Evolutionary conservation across 35 echinoderm and acorn worm species (phyloP).

Genomic region (Apostichopus californicus): DNA sequence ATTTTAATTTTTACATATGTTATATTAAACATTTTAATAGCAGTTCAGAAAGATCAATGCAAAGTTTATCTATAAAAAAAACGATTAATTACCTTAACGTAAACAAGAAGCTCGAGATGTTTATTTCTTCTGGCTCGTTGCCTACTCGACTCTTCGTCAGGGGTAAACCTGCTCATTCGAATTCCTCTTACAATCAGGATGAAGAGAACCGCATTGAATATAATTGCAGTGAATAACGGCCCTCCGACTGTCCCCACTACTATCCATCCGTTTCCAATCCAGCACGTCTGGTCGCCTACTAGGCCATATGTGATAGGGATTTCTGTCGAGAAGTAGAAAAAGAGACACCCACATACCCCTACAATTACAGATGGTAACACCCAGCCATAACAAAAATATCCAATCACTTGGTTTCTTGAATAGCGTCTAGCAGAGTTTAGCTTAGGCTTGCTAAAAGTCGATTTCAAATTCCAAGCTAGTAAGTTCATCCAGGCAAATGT

Average conservation of each 20-base stretch:
- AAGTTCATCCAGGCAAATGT: conserved; percentile 49
- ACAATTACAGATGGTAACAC: not conserved
- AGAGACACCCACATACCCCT: not conserved
- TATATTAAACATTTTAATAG: too few relatives aligned
- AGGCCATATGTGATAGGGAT: conserved; percentile 17
- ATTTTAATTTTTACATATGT: too few relatives aligned
- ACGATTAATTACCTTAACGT: conserved; percentile 8
- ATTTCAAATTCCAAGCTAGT: conserved; percentile 31
- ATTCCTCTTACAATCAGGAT: conserved; percentile 5
- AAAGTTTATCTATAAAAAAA: too few relatives aligned
- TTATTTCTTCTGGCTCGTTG: not conserved
- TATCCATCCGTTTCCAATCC: conserved; percentile 3
- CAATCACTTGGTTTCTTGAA: not conserved
- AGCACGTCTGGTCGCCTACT: not conserved
- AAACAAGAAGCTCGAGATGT: not conserved
- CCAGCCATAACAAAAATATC: conserved; percentile 12
- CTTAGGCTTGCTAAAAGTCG: not conserved
- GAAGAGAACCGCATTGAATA: conserved; percentile 1
- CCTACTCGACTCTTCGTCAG: not conserved
- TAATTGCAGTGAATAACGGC: not conserved
- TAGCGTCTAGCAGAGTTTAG: not conserved
- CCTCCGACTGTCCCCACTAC: not conserved
- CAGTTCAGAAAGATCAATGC: too few relatives aligned
- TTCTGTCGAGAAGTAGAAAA: not conserved
- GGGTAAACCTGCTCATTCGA: not conserved